Conservation (phyloP, 1,140 invertebrate genomes). For the Rhynchophorus ferrugineus region DNA sequence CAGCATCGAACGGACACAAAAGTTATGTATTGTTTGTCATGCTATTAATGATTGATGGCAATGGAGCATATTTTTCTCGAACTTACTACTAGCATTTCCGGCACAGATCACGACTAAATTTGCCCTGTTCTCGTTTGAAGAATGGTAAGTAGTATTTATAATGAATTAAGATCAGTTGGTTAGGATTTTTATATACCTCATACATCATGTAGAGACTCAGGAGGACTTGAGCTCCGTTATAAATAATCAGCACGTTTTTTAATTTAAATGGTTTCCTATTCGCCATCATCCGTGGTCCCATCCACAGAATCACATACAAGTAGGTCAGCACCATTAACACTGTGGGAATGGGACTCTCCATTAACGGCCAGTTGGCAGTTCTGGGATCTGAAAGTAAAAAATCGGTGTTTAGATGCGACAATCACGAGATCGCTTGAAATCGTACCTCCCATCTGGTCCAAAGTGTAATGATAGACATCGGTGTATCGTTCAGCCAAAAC, state of each 20-base stretch:
- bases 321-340: conserved; percentile 73
- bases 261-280: conserved; percentile 81
- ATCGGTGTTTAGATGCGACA: conserved; percentile 5
- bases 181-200: too few relatives aligned
- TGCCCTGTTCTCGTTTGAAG: too few relatives aligned
- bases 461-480: conserved; percentile 45
- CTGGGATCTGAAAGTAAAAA: conserved; percentile 63
- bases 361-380: conserved; percentile 83
- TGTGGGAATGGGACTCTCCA: conserved; percentile 83
- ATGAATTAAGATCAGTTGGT: too few relatives aligned
- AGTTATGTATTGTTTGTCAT: too few relatives aligned
- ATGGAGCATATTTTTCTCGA: too few relatives aligned
- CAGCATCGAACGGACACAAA: too few relatives aligned
- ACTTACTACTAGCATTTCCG: too few relatives aligned
- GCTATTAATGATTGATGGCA: too few relatives aligned
- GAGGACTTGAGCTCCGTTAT: conserved; percentile 84
- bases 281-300: conserved; percentile 81
- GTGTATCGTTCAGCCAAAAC: conserved; percentile 53
- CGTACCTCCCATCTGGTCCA: conserved; percentile 45
- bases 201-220: conserved; percentile 82
- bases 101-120: too few relatives aligned
- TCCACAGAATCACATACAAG: conserved; percentile 68
- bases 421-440: too few relatives aligned
- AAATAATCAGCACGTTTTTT: conserved; percentile 69
- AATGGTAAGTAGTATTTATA: too few relatives aligned